Base-by-base conservation (phyloP, 1,140 invertebrate genomes). In the Zaprionus gabonicus region DNA sequence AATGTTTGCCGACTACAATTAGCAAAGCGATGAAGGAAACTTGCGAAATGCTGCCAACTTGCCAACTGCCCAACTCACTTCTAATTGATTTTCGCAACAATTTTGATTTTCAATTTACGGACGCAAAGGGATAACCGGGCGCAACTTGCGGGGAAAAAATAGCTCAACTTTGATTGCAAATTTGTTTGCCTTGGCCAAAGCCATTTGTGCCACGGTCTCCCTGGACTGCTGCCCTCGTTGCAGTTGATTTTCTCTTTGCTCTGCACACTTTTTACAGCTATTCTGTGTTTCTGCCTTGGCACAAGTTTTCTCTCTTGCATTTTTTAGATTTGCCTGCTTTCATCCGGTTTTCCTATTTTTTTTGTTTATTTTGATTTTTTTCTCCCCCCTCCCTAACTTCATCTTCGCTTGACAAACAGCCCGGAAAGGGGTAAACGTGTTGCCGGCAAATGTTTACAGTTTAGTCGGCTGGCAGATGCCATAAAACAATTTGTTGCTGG, bases 91-190 rank as follows among this genome's bases (percentile, higher is more conserved):
- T 87, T 78, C 56, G 77, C 64, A 79, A 73, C 76, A 76, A 73
- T 82, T 87, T 86, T 80, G 83, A 77, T 77, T 77, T 82, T 69
- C 83, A 68, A 80, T 82, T 82, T 75, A 58, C 56, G 23, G 38
- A 13, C 56, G 62, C 31, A 55, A 58, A 34, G 44, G 57, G 65
- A 77, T 58, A 51, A 31, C n/a, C 7, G 13, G 49, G 23, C 53
- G 25, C 41, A 41, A 71, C 17, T 23, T 65, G 3, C n/a, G n/a
- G n/a, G 41, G 46, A 59, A 84, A 81, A 80, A 80, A 80, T 77
- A 70, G 67, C 73, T 87, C 65, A 87, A 78, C 84, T 88, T 87
- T 83, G 84, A 87, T 87, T 87, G 83, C 83, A 70, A 87, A 83
- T 73, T 78, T 87, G 72, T 87, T 80, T 87, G 68, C 73, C 71